These are phyloP conservation scores for Goniozus legneri DNA, from an alignment of 1,140 invertebrate genomes.

Conservation along the genomic window DNA sequence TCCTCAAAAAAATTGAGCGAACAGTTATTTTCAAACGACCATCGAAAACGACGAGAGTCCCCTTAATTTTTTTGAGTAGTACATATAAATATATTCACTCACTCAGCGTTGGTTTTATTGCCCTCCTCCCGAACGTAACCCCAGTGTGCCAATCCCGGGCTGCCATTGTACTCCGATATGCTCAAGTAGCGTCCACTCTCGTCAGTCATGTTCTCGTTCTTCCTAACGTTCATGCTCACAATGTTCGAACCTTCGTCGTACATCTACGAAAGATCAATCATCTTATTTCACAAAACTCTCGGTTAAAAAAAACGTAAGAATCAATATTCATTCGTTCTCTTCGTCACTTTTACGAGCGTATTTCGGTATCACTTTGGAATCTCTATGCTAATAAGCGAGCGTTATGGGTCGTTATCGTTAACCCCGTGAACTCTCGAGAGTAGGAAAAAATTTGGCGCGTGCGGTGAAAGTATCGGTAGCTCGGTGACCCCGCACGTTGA, in stretches of 20 bases:
- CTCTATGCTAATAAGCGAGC: too few species aligned
- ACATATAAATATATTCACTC: conserved; percentile 18
- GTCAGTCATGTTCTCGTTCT: conserved; percentile 42
- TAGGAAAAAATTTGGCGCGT: too few species aligned
- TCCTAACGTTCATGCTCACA: conserved; percentile 54
- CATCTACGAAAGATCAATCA: conserved; percentile 58
- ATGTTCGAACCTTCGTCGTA: conserved; percentile 60
- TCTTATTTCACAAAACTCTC: too few species aligned
- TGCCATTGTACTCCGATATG: conserved; percentile 59
- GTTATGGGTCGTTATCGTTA: conserved; percentile 18
- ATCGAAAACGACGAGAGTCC: too few species aligned
- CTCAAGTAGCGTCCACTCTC: conserved; percentile 49
- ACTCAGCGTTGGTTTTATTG: conserved; percentile 37
- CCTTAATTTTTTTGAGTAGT: too few species aligned
- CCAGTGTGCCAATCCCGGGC: conserved; percentile 61
- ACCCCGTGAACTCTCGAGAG: conserved; percentile 23
- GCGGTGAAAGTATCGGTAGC: conserved; percentile 24
- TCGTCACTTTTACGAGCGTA: too few species aligned
- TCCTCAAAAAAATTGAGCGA: too few species aligned
- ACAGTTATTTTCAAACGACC: too few species aligned
- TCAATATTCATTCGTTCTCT: too few species aligned
- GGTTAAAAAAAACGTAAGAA: too few species aligned
- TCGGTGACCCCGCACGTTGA: too few species aligned
- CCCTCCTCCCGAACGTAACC: conserved; percentile 48
- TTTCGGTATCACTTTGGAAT: too few species aligned